Base-by-base conservation (phyloP, 2,888 invertebrate species). In the Electrophaes corylata region DNA sequence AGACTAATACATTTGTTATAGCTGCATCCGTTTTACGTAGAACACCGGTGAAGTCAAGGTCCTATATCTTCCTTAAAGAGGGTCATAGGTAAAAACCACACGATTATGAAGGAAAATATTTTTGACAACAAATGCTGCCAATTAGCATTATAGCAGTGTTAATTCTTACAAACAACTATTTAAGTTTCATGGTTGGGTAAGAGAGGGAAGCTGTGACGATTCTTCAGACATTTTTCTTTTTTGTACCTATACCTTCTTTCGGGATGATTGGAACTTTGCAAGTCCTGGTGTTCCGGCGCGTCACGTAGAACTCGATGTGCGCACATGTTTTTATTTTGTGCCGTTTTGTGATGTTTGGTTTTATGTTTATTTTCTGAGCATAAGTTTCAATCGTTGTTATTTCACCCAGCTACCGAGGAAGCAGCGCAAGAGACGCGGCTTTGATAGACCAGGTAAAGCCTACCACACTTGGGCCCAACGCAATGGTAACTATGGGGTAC, bases 371-470 rank as follows among this genome's bases (percentile, higher is more conserved):
- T 87, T 89, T 80, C 70, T 86, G 83, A 85, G 80, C 84, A 83
- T 86, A 88, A 75, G 84, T 91, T 91, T 86, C 91, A 91, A 90
- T 81, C 90, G 88, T 91, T 91, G 86, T 92, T 90, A 90, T 91
- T 91, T 91, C 91, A 92, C 84, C 90, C 92, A 92, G 92, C 91
- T 91, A 88, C 86, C 91, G 92, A 92, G 92, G 92, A 91, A 83
- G 91, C 91, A 87, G 91, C 90, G 71, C 91, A 89, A 91, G 92
- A 92, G 91, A 92, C 92, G 84, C 87, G 92, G 90, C 92, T 92
- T 91, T 92, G 87, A 92, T 92, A 92, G 90, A 88, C 75, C 88
- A 92, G 92, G 92, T 92, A 92, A 92, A 87, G 84, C 77, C 78
- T 62, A 78, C 73, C 73, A 64, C 79, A 81, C 88, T 88, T 88